Percentiles rank a stretch among this genome's conserved stretches.
Evolutionary conservation across 2,888 invertebrate genomes (phyloP).

Genomic region (Suillia variegata): DNA sequence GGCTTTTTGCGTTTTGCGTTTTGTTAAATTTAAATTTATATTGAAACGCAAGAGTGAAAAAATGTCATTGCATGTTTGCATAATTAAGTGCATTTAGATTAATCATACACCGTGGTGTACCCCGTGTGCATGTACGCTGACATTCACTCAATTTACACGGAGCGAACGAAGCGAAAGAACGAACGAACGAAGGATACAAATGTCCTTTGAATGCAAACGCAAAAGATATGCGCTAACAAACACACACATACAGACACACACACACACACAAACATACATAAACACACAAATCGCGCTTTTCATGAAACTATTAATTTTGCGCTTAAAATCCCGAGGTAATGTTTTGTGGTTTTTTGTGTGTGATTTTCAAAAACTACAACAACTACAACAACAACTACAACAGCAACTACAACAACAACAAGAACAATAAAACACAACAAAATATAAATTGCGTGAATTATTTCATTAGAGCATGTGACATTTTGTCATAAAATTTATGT

Average conservation of each 20-base stretch:
- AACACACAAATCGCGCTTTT: no score
- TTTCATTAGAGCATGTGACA: conserved; percentile 15
- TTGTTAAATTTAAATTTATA: not conserved
- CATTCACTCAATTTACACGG: conserved; percentile 19
- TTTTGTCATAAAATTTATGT: not conserved
- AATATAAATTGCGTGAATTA: conserved; percentile 18
- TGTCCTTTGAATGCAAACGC: no score
- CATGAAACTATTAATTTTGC: not conserved
- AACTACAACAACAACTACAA: no score
- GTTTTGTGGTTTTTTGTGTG: no score
- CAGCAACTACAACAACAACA: no score
- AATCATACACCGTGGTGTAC: conserved; percentile 12
- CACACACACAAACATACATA: no score
- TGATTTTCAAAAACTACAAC: no score
- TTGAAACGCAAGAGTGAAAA: not conserved
- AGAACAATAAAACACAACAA: no score
- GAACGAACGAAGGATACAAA: no score
- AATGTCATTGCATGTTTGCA: not conserved
- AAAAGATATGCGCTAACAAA: conserved; percentile 8
- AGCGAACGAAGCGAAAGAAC: conserved; percentile 4
- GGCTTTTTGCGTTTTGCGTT: not conserved
- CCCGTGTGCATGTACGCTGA: conserved; percentile 10
- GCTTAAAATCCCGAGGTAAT: not conserved
- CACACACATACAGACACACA: not conserved
- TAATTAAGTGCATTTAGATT: conserved; percentile 10